phyloP scores from a whole-genome alignment of 2,888 invertebrate species.

The Bedellia somnulentella region DNA sequence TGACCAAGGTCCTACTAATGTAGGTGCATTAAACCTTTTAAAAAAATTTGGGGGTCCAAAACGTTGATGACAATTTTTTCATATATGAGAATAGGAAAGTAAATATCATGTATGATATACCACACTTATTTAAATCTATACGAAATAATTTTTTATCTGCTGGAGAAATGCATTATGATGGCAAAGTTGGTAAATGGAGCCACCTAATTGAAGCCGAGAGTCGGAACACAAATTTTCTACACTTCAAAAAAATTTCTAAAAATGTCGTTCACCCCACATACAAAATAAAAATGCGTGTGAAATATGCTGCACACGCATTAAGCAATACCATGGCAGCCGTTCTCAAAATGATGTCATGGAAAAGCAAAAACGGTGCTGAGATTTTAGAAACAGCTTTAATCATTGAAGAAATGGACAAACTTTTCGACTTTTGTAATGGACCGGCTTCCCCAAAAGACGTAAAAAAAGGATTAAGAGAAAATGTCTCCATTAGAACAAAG shows the following conservation, averaged over 20 bases:
- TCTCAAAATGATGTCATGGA: conserved; percentile 5
- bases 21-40: conserved; percentile 6
- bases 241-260: conserved; percentile 4
- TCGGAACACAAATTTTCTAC: conserved; percentile 4
- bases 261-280: conserved; percentile 1
- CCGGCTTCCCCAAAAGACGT: conserved; percentile 10
- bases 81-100: conserved; percentile 4
- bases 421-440: conserved; percentile 12
- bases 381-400: conserved; percentile 8
- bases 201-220: conserved; percentile 4
- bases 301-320: conserved; percentile 12
- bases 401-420: conserved; percentile 6
- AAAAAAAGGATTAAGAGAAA: conserved; percentile 9
- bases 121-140: conserved; percentile 6
- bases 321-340: conserved; percentile 12
- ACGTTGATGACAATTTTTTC: conserved; percentile 5
- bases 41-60: conserved; percentile 1
- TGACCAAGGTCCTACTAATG: conserved; percentile 11
- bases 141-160: conserved; percentile 6
- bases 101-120: conserved; percentile 7
- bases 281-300: conserved; percentile 11
- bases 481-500: conserved; percentile 8
- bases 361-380: conserved; percentile 1
- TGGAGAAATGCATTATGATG: conserved; percentile 3
- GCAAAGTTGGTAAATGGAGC: conserved; percentile 6